A percentile compares a stretch with the other conserved stretches of the same genome.
These are phyloP conservation scores for Syndactyla subalaris DNA, from an alignment of 2,797 vertebrate genomes.

Conservation along the genomic window DNA sequence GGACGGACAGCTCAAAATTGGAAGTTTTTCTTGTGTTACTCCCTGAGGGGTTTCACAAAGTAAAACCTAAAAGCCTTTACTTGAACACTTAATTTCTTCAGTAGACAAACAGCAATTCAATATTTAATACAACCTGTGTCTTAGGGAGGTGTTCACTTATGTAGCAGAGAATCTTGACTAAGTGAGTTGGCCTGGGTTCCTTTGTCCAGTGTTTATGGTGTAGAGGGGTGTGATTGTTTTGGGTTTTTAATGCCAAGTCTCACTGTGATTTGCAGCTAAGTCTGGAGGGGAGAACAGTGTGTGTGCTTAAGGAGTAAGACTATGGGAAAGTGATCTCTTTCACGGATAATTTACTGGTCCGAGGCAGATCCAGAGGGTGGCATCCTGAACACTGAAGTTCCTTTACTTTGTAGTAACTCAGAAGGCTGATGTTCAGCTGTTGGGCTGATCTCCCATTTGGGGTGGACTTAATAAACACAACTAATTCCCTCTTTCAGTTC, in stretches of 20 bases:
- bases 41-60: neutral
- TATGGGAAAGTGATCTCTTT: neutral
- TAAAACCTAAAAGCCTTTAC: neutral
- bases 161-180: neutral
- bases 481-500: neutral
- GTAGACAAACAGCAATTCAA: neutral
- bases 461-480: neutral
- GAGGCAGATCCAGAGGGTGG: neutral
- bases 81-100: neutral
- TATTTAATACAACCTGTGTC: neutral
- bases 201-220: neutral
- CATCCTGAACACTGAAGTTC: neutral
- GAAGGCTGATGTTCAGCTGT: rapidly evolving
- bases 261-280: neutral
- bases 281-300: neutral
- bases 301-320: neutral
- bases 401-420: neutral
- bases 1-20: neutral
- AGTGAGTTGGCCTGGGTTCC: neutral
- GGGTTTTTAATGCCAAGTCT: neutral
- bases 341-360: neutral
- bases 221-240: neutral
- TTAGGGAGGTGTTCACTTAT: neutral
- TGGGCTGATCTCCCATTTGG: neutral
- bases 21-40: neutral